Evolutionary conservation across 2,888 invertebrate genomes (phyloP).

Genomic region (Danaus chrysippus): DNA sequence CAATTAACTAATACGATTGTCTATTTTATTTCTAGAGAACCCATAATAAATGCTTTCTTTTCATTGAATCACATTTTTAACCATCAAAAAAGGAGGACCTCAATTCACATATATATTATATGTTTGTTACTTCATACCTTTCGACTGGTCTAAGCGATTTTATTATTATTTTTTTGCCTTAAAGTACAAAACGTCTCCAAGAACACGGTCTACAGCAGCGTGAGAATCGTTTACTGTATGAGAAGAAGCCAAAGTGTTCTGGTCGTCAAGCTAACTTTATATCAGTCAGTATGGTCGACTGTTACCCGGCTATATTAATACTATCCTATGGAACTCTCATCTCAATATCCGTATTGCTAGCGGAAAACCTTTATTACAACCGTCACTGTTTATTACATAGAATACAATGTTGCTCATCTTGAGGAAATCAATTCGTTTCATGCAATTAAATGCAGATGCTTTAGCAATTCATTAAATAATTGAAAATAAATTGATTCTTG

Average conservation of each 20-base stretch:
- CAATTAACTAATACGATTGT: too few species aligned
- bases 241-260: conserved; percentile 81
- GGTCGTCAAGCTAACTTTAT: conserved; percentile 81
- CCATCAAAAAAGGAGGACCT: too few species aligned
- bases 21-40: too few species aligned
- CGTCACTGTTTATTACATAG: conserved; percentile 35
- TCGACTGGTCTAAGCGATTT: too few species aligned
- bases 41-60: too few species aligned
- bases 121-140: too few species aligned
- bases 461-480: too few species aligned
- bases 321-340: conserved; percentile 54
- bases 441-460: neutral
- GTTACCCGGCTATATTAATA: conserved; percentile 68
- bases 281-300: conserved; percentile 82
- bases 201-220: conserved; percentile 79
- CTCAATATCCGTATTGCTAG: conserved; percentile 43
- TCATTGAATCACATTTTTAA: too few species aligned
- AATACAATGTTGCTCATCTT: conserved; percentile 3
- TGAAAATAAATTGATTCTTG: too few species aligned
- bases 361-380: conserved; percentile 48
- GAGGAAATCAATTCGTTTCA: neutral
- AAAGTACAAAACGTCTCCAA: conserved; percentile 64
- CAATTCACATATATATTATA: too few species aligned
- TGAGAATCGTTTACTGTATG: conserved; percentile 79
- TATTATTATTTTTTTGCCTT: conserved; percentile 23